Conservation (phyloP, 2,888 invertebrate species). For the Mythimna albipuncta region DNA sequence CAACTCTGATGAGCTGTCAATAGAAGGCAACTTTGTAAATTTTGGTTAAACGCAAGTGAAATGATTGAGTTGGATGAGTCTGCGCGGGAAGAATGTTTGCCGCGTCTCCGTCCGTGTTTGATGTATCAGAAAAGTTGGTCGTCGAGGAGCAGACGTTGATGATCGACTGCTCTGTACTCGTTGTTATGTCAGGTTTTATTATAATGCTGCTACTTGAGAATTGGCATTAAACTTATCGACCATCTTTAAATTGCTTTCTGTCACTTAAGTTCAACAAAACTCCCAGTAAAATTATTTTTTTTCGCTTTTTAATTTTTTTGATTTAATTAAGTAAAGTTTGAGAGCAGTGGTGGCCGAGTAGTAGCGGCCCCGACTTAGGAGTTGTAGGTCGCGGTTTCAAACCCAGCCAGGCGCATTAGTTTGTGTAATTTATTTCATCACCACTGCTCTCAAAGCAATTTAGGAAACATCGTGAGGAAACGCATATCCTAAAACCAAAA, state of each 20-base stretch:
- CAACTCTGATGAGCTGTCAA: slow-evolving; percentile 20
- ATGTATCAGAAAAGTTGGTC: slow-evolving; percentile 41
- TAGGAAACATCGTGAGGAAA: too few relatives aligned
- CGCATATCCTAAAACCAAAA: too few relatives aligned
- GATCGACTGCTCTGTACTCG: slow-evolving; percentile 12
- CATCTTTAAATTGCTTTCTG: neutral
- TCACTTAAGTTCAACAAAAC: neutral
- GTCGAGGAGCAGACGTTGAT: slow-evolving; percentile 1
- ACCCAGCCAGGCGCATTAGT: too few relatives aligned
- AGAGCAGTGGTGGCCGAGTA: too few relatives aligned
- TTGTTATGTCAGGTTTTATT: slow-evolving; percentile 4
- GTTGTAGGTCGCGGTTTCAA: too few relatives aligned
- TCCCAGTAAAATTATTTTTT: neutral
- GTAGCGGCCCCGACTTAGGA: too few relatives aligned
- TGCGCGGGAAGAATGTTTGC: slow-evolving; percentile 1
- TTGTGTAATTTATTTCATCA: too few relatives aligned
- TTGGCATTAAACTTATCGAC: too few relatives aligned
- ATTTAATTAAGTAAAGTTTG: too few relatives aligned
- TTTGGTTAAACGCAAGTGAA: slow-evolving; percentile 10
- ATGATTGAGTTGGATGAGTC: slow-evolving; percentile 22
- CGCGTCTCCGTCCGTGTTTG: slow-evolving; percentile 22
- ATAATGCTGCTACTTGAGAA: neutral
- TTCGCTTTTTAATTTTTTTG: neutral
- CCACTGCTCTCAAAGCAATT: too few relatives aligned
- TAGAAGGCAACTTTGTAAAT: slow-evolving; percentile 15